Base-by-base conservation (phyloP, 2,797 vertebrate species). In the Peromyscus eremicus region DNA sequence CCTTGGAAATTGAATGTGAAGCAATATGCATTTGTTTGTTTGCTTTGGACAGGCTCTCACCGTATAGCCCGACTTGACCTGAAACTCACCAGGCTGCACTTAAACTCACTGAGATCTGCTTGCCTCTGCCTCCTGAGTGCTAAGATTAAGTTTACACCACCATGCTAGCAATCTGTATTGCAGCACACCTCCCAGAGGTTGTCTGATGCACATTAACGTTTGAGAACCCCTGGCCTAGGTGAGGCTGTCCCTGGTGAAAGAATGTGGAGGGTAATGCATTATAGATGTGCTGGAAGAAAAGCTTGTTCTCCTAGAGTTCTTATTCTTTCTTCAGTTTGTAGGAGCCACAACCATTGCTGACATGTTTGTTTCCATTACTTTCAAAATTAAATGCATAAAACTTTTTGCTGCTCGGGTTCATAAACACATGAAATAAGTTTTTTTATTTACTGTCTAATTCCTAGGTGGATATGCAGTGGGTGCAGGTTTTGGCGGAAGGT, bases 401-500 rank as follows among this genome's bases (percentile, higher is more conserved):
- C 29, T 13, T 12, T 11, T 70, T 75, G 17, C 34, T 93, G 34
- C 37, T 66, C 94, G 43, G 77, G 86, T 43, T 94, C 1, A 0
- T 66, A 23, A 88, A 62, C 62, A 43, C 6, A 5, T 12, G 62
- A 37, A n/a, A 57, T 21, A 27, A 55, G 37, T 17, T 17, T 66
- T 94, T 66, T 16, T 94, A 95, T 89, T 93, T 52, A 34, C 14
- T 81, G 43, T 96, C 77, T 96, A n/a, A 7, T 96, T 92, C 25
- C 70, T 92, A 99, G 99, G 99, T 99, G 98, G 99, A 99, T 98
- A 99, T 99, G 99, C 99, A 99, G 92, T 99, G 99, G 99, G 99
- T 99, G 62, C 99, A 99, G 98, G 99, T 99, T 86, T 98, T 99
- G 98, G 99, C 99, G 9, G 99, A 99, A 98, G 99, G 99, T 34